Base-by-base conservation (phyloP, 2,888 invertebrate species). In the Temnothorax unifasciatus region DNA sequence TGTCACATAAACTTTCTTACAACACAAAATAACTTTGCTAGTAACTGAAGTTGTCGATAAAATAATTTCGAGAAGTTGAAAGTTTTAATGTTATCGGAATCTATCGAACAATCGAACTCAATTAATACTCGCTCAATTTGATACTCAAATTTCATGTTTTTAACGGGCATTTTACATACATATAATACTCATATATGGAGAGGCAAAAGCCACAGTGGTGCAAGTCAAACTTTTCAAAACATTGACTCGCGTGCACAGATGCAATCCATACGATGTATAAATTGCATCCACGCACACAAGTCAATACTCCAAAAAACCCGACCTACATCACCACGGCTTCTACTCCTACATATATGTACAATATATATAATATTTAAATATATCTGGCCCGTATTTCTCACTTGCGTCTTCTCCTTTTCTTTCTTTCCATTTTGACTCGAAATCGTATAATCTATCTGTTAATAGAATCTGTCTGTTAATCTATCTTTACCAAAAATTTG, bases 1-100 rank as follows among this genome's bases (percentile, higher is more conserved):
- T 44, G 29, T 57, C 21, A 18, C 21, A 18, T 34, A 47, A 79
- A 79, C 29, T 57, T 69, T 57, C 38, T 71, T 69, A 29, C 8
- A n/a, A 15, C 34, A 25, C 21, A 44, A 21, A 44, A 79, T 47
- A 57, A 59, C 13, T 77, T 44, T 21, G n/a, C 3, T 21, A 15
- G n/a, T 71, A n/a, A 44, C 21, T 38, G 5, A 50, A 52, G 52
- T 57, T 52, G 68, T 41, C 34, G 34, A 79, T 71, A 57, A 34
- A n/a, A 18, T 71, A 47, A 79, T 71, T 79, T 59, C 8, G 18
- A 18, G n/a, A 64, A 21, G 9, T 21, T 75, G 18, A 76, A 47
- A 47, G 21, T 59, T 79, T 57, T 57, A 47, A 71, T 18, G 15
- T 47, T n/a, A 68, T 41, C 9, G 13, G 3, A 44, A 54, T 44